Percentiles rank a stretch among this genome's conserved stretches.
These are phyloP conservation scores for Lasioglossum zephyrum DNA, from an alignment of 2,888 invertebrate species.

Conservation along the genomic window DNA sequence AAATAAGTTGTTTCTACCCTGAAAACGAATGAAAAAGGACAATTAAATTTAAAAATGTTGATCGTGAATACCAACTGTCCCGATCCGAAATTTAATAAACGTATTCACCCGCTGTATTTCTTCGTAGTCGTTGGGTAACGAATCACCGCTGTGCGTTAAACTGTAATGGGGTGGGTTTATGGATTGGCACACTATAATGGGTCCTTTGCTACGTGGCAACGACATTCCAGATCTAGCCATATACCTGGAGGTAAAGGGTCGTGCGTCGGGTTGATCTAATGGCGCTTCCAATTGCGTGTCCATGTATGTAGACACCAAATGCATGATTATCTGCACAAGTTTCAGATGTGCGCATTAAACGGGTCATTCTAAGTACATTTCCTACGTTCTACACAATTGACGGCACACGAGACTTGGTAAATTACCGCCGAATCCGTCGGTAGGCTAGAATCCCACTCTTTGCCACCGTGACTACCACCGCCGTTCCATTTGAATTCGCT, in stretches of 20 bases:
- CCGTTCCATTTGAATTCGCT: slow-evolving; percentile 95
- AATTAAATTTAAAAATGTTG: slow-evolving; percentile 9
- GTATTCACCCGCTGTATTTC: slow-evolving; percentile 88
- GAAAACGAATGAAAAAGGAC: slow-evolving; percentile 75
- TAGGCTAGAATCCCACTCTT: slow-evolving; percentile 92
- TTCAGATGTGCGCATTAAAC: background rate
- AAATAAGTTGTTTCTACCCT: slow-evolving; percentile 95
- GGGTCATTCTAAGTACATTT: background rate
- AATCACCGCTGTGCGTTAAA: slow-evolving; percentile 85
- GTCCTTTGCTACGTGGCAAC: slow-evolving; percentile 84
- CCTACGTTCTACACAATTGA: background rate
- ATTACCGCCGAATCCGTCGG: slow-evolving; percentile 94
- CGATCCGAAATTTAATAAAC: background rate
- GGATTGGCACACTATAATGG: slow-evolving; percentile 88
- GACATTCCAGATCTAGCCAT: slow-evolving; percentile 84
- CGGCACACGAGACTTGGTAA: background rate
- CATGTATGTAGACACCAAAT: slow-evolving; percentile 93
- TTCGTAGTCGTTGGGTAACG: slow-evolving; percentile 86
- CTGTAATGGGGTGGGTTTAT: slow-evolving; percentile 90
- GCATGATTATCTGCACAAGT: slow-evolving; percentile 90
- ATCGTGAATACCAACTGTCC: background rate
- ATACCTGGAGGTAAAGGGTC: slow-evolving; percentile 87
- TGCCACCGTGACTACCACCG: slow-evolving; percentile 90
- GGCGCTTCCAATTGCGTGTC: slow-evolving; percentile 91
- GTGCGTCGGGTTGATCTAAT: slow-evolving; percentile 88